Conservation (phyloP, 2,888 invertebrate species). For the Electrophaes corylata region DNA sequence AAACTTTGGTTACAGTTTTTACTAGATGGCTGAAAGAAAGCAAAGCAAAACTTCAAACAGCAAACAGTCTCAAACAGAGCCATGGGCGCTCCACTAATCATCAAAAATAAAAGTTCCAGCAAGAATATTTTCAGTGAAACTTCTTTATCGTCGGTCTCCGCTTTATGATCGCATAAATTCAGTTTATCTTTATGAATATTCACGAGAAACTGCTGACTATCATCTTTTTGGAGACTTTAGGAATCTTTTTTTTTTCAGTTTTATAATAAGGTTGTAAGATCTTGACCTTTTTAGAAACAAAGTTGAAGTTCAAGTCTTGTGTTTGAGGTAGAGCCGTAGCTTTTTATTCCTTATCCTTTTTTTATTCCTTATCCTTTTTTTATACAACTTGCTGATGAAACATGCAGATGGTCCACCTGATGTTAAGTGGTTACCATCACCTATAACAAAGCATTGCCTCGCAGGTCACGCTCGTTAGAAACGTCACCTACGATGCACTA, state of each 20-base stretch:
- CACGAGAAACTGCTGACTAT: slow-evolving; percentile 52
- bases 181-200: slow-evolving; percentile 79
- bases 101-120: slow-evolving; percentile 37
- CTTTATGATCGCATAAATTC: slow-evolving; percentile 74
- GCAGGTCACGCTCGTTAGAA: too few species aligned
- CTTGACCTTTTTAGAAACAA: background rate
- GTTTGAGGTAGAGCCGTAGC: background rate
- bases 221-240: slow-evolving; percentile 33
- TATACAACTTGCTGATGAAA: too few species aligned
- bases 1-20: too few species aligned
- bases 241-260: slow-evolving; percentile 22
- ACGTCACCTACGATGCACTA: too few species aligned
- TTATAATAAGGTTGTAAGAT: slow-evolving; percentile 7
- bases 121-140: slow-evolving; percentile 48
- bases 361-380: too few species aligned
- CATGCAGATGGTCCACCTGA: too few species aligned
- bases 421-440: too few species aligned
- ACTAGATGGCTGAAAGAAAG: too few species aligned
- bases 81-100: background rate
- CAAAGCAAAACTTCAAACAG: too few species aligned
- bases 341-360: too few species aligned
- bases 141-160: slow-evolving; percentile 60
- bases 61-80: background rate
- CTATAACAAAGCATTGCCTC: too few species aligned
- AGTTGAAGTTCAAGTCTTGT: background rate